These are phyloP conservation scores for Hiodon alosoides DNA, from an alignment of 2,113 vertebrate genomes.

Conservation along the genomic window DNA sequence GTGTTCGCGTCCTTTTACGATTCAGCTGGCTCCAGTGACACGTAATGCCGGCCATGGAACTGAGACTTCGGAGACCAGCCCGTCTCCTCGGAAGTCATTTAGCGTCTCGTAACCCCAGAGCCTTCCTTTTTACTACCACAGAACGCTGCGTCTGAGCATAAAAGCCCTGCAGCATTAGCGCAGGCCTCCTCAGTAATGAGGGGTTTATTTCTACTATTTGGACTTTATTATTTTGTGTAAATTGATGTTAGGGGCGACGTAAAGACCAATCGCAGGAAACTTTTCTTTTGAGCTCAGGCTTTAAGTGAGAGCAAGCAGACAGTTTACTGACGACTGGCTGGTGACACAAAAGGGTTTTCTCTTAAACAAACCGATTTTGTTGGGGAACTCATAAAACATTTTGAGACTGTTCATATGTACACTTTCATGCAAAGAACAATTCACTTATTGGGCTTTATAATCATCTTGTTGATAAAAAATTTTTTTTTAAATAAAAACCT, in stretches of 20 bases:
- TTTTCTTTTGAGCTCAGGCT: constrained; percentile 2
- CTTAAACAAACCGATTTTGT: neutral
- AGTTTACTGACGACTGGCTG: constrained; percentile 4
- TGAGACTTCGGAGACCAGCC: constrained; percentile 28
- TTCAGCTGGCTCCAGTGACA: constrained; percentile 61
- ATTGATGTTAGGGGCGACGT: constrained; percentile 15
- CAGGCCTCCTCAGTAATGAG: constrained; percentile 48
- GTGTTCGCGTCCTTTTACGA: constrained; percentile 62
- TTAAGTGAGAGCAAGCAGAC: constrained; percentile 10
- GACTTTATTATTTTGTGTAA: constrained; percentile 45
- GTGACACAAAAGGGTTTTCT: neutral
- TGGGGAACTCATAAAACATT: neutral
- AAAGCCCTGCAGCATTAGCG: constrained; percentile 24
- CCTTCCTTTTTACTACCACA: constrained; percentile 56
- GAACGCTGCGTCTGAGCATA: constrained; percentile 51
- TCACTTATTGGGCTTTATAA: no score
- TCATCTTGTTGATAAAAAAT: no score
- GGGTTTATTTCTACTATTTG: constrained; percentile 46
- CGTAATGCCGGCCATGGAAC: constrained; percentile 39
- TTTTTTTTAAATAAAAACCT: no score
- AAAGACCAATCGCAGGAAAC: constrained; percentile 15
- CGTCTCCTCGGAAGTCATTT: constrained; percentile 52
- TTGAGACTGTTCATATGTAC: neutral
- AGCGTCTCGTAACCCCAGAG: constrained; percentile 54
- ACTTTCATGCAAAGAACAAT: neutral